Conservation (phyloP, 2,888 invertebrate genomes). For the Rhabditophanes sp. region DNA sequence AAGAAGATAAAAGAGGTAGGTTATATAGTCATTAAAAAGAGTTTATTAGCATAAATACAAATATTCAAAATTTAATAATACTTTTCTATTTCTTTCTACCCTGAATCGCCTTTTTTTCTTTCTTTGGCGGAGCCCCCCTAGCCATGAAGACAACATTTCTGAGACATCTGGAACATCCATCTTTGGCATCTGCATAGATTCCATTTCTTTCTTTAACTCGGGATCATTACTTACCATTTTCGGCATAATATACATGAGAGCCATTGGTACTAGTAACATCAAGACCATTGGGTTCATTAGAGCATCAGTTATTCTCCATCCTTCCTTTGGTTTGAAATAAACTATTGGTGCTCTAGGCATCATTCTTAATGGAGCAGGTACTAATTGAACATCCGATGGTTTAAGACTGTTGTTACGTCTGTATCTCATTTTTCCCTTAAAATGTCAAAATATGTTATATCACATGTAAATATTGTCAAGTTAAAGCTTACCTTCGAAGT, state of each 20-base stretch:
- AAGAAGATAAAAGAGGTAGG: no score
- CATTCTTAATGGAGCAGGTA: slow-evolving; percentile 59
- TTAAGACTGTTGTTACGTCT: slow-evolving; percentile 46
- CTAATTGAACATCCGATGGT: not conserved
- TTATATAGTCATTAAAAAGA: no score
- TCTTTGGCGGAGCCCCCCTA: slow-evolving; percentile 55
- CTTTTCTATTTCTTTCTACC: no score
- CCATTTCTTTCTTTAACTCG: slow-evolving; percentile 69
- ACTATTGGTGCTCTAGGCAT: slow-evolving; percentile 59
- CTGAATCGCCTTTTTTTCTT: no score
- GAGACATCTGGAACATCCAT: slow-evolving; percentile 73
- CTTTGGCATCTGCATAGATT: slow-evolving; percentile 36
- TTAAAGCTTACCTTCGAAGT: no score
- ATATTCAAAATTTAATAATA: no score
- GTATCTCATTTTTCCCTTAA: slow-evolving; percentile 88
- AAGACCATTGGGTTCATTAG: slow-evolving; percentile 79
- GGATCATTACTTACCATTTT: slow-evolving; percentile 61
- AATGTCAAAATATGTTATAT: no score
- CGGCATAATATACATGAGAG: slow-evolving; percentile 31
- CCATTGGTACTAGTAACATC: slow-evolving; percentile 19
- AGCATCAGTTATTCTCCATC: slow-evolving; percentile 90
- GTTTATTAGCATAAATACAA: no score
- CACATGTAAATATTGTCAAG: no score
- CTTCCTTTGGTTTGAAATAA: slow-evolving; percentile 74
- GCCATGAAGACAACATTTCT: slow-evolving; percentile 73